A percentile compares a stretch with the other conserved stretches of the same genome.
phyloP scores from a whole-genome alignment of 2,888 invertebrate species.

The Craniophora ligustri region DNA sequence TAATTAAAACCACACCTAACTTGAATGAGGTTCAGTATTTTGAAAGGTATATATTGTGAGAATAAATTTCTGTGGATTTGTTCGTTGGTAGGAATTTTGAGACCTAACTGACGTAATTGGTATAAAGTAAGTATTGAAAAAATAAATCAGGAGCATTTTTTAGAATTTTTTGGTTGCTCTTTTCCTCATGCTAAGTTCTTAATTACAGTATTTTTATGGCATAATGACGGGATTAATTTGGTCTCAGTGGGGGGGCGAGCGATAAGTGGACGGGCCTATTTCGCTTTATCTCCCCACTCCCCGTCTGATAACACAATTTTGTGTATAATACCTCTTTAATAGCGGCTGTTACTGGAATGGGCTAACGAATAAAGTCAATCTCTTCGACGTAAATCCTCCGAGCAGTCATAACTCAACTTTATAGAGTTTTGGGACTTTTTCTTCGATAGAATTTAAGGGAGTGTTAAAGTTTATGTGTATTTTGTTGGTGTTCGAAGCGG shows the following conservation, averaged over 20 bases:
- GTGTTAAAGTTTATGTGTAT: constrained; percentile 67
- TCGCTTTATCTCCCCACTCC: constrained; percentile 67
- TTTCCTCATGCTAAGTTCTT: constrained; percentile 17
- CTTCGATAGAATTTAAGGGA: constrained; percentile 60
- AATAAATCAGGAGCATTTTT: too few relatives aligned
- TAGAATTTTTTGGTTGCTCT: not conserved
- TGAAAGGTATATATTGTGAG: too few relatives aligned
- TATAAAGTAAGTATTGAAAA: too few relatives aligned
- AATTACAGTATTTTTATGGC: constrained; percentile 56
- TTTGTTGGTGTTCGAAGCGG: constrained; percentile 33
- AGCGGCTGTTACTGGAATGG: constrained; percentile 74
- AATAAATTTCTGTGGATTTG: too few relatives aligned
- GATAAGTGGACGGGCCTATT: constrained; percentile 71
- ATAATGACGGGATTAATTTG: constrained; percentile 60
- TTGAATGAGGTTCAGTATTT: too few relatives aligned
- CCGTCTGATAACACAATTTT: constrained; percentile 72
- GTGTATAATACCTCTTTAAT: constrained; percentile 79
- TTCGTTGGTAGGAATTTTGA: too few relatives aligned
- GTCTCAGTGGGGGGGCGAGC: constrained; percentile 56
- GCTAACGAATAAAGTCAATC: constrained; percentile 84
- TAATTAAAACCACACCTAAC: constrained; percentile 20
- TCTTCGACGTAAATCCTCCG: constrained; percentile 79
- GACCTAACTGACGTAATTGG: too few relatives aligned
- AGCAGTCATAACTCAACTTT: constrained; percentile 82
- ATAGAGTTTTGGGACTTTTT: constrained; percentile 77